Conservation (phyloP, 1,140 invertebrate genomes). For the Leucophenga varia region DNA sequence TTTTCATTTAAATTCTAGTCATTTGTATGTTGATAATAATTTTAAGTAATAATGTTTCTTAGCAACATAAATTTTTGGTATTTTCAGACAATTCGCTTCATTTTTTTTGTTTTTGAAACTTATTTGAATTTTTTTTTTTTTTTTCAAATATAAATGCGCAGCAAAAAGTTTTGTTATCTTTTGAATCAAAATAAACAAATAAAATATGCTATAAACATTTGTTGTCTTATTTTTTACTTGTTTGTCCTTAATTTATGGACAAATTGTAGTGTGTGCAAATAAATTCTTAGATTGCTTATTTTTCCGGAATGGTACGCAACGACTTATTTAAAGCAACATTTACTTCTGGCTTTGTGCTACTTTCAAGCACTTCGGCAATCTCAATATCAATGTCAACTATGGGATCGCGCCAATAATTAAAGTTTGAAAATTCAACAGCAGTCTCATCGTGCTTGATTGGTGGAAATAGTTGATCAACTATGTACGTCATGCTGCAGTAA, state of each 20-base stretch:
- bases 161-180: background rate
- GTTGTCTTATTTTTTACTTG: too few species aligned
- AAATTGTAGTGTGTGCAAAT: background rate
- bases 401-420: conserved; percentile 90
- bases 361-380: conserved; percentile 5
- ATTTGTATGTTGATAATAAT: too few species aligned
- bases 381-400: conserved; percentile 60
- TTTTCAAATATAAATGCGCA: background rate
- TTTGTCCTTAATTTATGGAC: background rate
- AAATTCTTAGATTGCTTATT: too few species aligned
- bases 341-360: conserved; percentile 1
- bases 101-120: too few species aligned
- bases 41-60: too few species aligned
- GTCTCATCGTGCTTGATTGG: conserved; percentile 66
- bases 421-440: conserved; percentile 82
- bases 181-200: too few species aligned
- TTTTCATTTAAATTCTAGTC: too few species aligned
- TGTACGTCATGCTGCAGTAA: conserved; percentile 88
- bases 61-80: too few species aligned
- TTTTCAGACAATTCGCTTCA: too few species aligned
- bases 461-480: conserved; percentile 94
- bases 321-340: too few species aligned
- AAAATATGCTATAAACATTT: too few species aligned
- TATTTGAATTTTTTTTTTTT: too few species aligned
- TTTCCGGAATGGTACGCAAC: conserved; percentile 50